phyloP scores from a whole-genome alignment of 2,113 vertebrate genomes.

The Numenius arquata region DNA sequence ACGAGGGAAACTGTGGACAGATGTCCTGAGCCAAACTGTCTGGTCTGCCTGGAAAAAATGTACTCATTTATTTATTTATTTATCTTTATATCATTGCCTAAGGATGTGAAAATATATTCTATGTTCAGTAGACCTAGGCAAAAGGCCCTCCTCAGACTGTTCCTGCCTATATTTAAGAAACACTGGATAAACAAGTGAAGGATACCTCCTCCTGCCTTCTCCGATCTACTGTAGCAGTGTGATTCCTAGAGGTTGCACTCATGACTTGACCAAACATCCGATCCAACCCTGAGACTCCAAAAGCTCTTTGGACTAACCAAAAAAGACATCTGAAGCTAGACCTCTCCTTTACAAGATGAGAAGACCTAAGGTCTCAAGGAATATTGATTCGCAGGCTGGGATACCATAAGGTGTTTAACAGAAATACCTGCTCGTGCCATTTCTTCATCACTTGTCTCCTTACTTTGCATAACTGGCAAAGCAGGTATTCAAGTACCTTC shows the following conservation, averaged over 20 bases:
- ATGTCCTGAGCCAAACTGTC: not conserved
- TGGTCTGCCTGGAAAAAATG: not conserved
- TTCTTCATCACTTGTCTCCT: not conserved
- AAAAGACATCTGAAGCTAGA: not conserved
- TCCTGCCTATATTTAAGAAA: not conserved
- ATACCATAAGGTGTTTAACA: not conserved
- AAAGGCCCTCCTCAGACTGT: not conserved
- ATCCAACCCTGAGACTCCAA: not conserved
- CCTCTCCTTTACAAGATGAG: not conserved
- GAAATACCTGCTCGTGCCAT: not conserved
- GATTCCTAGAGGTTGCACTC: not conserved
- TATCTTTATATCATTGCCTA: not conserved
- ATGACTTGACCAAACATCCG: not conserved
- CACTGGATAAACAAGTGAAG: not conserved
- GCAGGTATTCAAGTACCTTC: not conserved
- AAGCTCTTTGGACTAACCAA: not conserved
- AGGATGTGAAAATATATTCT: not conserved
- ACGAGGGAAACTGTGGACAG: not conserved
- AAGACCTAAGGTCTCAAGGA: not conserved
- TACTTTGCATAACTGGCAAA: not conserved
- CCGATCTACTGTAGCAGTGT: not conserved
- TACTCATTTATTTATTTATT: not conserved
- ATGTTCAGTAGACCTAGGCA: not conserved
- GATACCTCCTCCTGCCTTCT: not conserved
- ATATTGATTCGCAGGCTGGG: not conserved